Conservation (phyloP, 2,888 invertebrate species). For the Pomacea canaliculata region DNA sequence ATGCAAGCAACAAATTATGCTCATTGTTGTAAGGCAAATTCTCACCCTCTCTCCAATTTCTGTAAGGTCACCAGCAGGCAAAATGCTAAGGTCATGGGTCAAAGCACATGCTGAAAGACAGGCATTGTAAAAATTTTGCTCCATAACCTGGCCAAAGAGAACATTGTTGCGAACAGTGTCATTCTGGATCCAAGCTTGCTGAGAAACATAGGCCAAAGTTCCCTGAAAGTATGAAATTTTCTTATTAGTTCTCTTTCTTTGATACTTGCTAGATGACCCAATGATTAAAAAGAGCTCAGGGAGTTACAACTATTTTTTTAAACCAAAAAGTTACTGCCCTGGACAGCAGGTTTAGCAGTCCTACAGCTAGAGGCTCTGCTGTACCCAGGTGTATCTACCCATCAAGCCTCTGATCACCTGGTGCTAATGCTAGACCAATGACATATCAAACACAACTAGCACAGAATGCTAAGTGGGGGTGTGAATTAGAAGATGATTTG, state of each 20-base stretch:
- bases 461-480: too few relatives aligned
- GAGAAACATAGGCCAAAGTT: slow-evolving; percentile 73
- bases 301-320: too few relatives aligned
- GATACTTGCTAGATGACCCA: not conserved
- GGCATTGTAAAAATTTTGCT: slow-evolving; percentile 81
- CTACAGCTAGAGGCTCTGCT: too few relatives aligned
- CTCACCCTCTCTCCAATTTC: slow-evolving; percentile 94
- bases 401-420: too few relatives aligned
- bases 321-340: too few relatives aligned
- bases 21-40: not conserved
- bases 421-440: too few relatives aligned
- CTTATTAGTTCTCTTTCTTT: not conserved
- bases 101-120: slow-evolving; percentile 93
- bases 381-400: too few relatives aligned
- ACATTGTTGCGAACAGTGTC: slow-evolving; percentile 93
- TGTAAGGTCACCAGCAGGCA: slow-evolving; percentile 89
- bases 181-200: slow-evolving; percentile 95
- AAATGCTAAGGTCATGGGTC: slow-evolving; percentile 89
- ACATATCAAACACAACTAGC: too few relatives aligned
- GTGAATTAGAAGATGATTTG: too few relatives aligned
- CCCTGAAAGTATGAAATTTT: slow-evolving; percentile 61
- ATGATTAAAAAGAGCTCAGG: too few relatives aligned
- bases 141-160: slow-evolving; percentile 84
- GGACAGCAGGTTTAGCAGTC: too few relatives aligned
- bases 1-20: too few relatives aligned